Evolutionary conservation across 2,113 vertebrate species (phyloP), one percentile per base, ranked within the genome.

Genomic region (Columba janthina): DNA sequence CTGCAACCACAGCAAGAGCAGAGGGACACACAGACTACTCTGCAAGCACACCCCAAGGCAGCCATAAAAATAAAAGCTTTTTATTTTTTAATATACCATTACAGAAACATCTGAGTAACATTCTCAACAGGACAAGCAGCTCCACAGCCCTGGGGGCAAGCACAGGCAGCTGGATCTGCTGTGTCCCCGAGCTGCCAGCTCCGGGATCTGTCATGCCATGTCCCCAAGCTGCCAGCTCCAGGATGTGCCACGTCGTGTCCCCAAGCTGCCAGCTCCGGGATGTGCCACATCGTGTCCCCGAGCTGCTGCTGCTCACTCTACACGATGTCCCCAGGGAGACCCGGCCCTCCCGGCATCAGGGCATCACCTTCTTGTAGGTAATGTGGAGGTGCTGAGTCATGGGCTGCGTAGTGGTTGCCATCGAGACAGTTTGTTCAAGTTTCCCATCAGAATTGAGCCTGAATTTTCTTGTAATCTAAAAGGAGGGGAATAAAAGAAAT

Each of bases 401-500:
- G 40, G 98, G 98, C 96, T 99, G 99, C n/a, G 98, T 98, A 93
- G 98, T 98, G 93, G 99, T 99, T 94, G 98, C 98, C 99, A 99
- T 99, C 87, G 98, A 99, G 96, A 99, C 98, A 0, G 98, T 99
- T 98, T 99, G 99, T 96, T 99, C 99, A 90, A 99, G 98, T 95
- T 97, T 99, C 89, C 99, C 99, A 40, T 99, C 99, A 0, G 98
- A 97, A 88, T 97, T 98, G 88, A 99, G 98, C 92, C 98, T 97
- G 98, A 99, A 99, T 95, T 98, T 98, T 94, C 99, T 97, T 76
- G 98, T 98, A 86, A 99, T 99, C 99, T 99, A 76, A 78, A 89
- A 12, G 73, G 24, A 8, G 48, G 44, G 11, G 3, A 38, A 58
- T 34, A 29, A 82, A 77, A 94, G 15, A 81, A 70, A 36, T 1